phyloP scores from a whole-genome alignment of 2,888 invertebrate genomes.

The Melikaiella ostensackeni region DNA sequence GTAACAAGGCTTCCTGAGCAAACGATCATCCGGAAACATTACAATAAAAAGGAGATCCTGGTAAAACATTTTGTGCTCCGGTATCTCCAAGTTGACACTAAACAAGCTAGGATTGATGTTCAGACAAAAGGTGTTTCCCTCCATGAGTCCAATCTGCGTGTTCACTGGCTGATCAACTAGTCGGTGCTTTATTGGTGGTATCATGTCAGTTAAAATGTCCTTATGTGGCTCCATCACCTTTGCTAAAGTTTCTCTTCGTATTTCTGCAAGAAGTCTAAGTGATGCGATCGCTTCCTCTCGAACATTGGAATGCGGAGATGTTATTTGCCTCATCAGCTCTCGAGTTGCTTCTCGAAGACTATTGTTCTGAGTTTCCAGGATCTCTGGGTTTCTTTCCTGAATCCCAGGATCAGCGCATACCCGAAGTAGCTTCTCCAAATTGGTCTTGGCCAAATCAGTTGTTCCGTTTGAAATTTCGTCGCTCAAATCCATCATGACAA shows the following conservation, averaged over 20 bases:
- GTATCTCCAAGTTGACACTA: constrained; percentile 90
- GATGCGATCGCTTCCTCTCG: constrained; percentile 95
- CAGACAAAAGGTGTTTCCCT: constrained; percentile 95
- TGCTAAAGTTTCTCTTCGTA: constrained; percentile 88
- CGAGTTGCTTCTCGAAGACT: constrained; percentile 94
- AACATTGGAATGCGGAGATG: constrained; percentile 94
- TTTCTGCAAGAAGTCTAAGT: constrained; percentile 88
- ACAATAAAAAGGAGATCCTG: constrained; percentile 86
- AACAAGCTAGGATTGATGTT: constrained; percentile 95
- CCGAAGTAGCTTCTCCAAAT: constrained; percentile 91
- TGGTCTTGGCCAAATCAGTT: constrained; percentile 95
- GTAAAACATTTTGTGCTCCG: constrained; percentile 94
- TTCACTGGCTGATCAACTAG: constrained; percentile 92
- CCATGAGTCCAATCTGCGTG: constrained; percentile 98
- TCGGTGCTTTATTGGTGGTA: constrained; percentile 96
- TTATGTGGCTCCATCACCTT: constrained; percentile 97
- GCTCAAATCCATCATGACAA: constrained; percentile 96
- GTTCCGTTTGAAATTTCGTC: constrained; percentile 98
- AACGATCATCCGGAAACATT: too few species aligned
- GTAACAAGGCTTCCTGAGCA: constrained; percentile 83
- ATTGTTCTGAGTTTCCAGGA: constrained; percentile 86
- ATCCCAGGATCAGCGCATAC: constrained; percentile 86
- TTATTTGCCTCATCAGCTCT: constrained; percentile 94
- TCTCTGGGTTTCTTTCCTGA: constrained; percentile 68
- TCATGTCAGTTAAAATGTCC: constrained; percentile 94